Percentiles rank a stretch among this genome's conserved stretches.
These are phyloP conservation scores for Edolisoma coerulescens DNA, from an alignment of 2,113 vertebrate species.

Conservation along the genomic window DNA sequence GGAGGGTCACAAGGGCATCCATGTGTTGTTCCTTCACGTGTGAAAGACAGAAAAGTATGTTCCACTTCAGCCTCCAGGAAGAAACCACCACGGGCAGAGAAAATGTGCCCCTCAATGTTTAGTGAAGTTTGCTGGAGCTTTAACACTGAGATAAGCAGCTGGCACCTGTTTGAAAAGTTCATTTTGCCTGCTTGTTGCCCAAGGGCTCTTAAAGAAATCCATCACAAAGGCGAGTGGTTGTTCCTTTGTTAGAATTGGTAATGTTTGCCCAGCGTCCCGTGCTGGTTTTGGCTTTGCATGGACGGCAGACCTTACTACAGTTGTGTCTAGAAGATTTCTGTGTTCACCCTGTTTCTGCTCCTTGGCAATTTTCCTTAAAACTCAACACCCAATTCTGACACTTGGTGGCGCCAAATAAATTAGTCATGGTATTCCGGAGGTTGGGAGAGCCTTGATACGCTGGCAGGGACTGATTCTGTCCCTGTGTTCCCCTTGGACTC, in stretches of 20 bases:
- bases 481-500: accelerated
- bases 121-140: neutral
- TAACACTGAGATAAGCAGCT: neutral
- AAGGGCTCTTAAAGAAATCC: neutral
- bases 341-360: neutral
- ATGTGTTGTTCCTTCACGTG: neutral
- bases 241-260: neutral
- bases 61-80: neutral
- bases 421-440: neutral
- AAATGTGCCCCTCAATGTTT: neutral
- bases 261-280: accelerated
- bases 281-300: neutral
- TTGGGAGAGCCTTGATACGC: neutral
- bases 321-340: neutral
- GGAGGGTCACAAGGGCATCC: neutral
- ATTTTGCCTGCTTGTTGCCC: neutral
- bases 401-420: slow-evolving; percentile 63
- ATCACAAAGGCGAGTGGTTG: neutral
- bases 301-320: neutral
- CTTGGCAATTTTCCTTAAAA: neutral
- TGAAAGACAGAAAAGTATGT: neutral
- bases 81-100: neutral
- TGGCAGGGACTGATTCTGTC: neutral
- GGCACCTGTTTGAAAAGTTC: neutral
- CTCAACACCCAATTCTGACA: neutral